Percentiles rank a stretch among this genome's conserved stretches.
Evolutionary conservation across 2,797 vertebrate genomes (phyloP).

Genomic region (Mycteria americana): DNA sequence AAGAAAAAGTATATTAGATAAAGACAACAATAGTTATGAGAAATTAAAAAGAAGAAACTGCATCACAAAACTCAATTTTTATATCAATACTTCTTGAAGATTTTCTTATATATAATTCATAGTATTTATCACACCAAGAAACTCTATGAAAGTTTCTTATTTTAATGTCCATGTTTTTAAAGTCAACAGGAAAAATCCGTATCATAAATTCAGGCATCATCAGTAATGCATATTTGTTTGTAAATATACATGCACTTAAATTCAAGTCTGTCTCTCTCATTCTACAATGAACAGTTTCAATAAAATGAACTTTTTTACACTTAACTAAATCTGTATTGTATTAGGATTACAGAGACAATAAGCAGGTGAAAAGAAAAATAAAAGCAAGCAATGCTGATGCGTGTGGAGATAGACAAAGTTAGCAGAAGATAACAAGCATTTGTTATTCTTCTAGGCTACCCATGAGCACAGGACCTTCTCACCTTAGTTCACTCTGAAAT

Average conservation of each 20-base stretch:
- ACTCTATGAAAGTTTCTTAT: not conserved
- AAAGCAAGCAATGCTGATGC: not conserved
- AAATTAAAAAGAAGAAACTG: not conserved
- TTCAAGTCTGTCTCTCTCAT: not conserved
- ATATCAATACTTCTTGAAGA: not conserved
- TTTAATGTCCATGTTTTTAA: not conserved
- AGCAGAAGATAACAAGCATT: not conserved
- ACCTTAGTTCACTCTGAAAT: not conserved
- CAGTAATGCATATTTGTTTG: not conserved
- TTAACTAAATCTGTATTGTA: not conserved
- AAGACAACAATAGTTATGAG: not conserved
- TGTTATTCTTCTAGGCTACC: not conserved
- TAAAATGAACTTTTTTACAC: not conserved
- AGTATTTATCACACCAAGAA: not conserved
- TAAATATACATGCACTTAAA: not conserved
- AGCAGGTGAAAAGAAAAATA: not conserved
- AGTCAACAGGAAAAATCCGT: not conserved
- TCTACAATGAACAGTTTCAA: not conserved
- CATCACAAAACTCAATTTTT: not conserved
- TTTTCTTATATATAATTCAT: not conserved
- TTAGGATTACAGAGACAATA: not conserved
- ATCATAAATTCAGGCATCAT: not conserved
- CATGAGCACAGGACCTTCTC: not conserved
- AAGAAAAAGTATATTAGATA: constrained; percentile 8
- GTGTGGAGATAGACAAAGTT: fast-evolving